Percentiles rank a stretch among this genome's conserved stretches.
Conservation (phyloP, 2,888 invertebrate genomes). For the Cataglyphis rosenhaueri region DNA sequence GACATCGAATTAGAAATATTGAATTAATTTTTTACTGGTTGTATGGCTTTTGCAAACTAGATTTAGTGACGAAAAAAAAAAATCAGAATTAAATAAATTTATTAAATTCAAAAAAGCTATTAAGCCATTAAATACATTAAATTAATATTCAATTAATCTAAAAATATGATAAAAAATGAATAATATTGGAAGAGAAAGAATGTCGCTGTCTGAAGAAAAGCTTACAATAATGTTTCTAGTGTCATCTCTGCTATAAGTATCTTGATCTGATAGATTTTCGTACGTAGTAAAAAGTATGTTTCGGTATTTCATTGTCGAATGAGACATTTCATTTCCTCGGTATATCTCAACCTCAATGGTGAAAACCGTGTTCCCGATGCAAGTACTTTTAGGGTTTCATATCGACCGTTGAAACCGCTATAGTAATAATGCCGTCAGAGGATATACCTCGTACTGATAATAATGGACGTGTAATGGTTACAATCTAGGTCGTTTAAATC, state of each 20-base stretch:
- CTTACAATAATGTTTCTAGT: neutral
- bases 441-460: conserved; percentile 27
- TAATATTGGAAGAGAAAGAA: neutral
- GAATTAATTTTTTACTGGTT: neutral
- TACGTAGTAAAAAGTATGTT: neutral
- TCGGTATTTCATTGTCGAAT: conserved; percentile 8
- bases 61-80: neutral
- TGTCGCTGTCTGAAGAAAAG: neutral
- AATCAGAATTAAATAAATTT: neutral
- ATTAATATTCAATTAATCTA: neutral
- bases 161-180: neutral
- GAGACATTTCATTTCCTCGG: conserved; percentile 47
- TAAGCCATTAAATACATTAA: neutral
- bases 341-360: conserved; percentile 21
- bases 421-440: conserved; percentile 17
- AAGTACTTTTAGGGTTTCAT: conserved; percentile 30
- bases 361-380: conserved; percentile 28
- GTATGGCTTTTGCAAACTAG: neutral
- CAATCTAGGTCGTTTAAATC: conserved; percentile 48
- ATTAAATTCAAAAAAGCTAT: neutral
- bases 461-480: conserved; percentile 35
- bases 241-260: neutral
- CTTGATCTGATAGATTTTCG: neutral
- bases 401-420: conserved; percentile 36
- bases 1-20: neutral